A percentile compares a stretch with the other conserved stretches of the same genome.
These are phyloP conservation scores for Martes martes DNA, from an alignment of 2,113 vertebrate species.

Conservation along the genomic window DNA sequence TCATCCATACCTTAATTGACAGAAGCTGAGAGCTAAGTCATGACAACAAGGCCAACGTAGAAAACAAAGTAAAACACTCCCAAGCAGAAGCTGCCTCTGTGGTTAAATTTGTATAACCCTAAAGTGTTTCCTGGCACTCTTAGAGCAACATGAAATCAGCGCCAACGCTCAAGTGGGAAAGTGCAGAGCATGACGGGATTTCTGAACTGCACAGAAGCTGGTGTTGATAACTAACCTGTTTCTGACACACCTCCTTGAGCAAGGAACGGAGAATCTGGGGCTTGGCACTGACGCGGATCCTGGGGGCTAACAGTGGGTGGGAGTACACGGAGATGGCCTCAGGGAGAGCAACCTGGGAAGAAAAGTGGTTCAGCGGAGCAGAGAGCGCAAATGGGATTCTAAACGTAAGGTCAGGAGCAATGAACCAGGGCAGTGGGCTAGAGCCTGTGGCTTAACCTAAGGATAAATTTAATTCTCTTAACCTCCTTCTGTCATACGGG, in stretches of 20 bases:
- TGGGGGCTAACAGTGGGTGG: neutral
- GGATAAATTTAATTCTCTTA: neutral
- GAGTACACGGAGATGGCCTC: neutral
- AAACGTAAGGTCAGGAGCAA: neutral
- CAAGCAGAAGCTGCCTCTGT: neutral
- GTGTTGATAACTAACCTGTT: neutral
- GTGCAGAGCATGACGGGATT: neutral
- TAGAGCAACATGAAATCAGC: neutral
- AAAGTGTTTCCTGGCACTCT: neutral
- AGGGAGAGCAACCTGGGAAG: neutral
- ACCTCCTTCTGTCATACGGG: neutral
- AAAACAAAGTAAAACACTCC: neutral
- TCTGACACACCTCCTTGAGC: neutral
- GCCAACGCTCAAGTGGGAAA: neutral
- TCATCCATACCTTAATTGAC: neutral
- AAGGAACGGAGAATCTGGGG: neutral
- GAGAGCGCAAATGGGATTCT: neutral
- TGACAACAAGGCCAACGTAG: neutral
- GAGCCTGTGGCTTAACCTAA: neutral
- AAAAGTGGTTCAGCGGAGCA: neutral
- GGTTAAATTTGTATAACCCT: neutral
- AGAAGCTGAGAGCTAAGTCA: neutral
- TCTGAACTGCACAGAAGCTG: neutral
- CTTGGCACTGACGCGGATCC: neutral
- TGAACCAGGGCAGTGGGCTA: neutral